Percentiles rank a stretch among this genome's conserved stretches.
Evolutionary conservation across 2,888 invertebrate species (phyloP).

Genomic region (Lithophane leautieri): DNA sequence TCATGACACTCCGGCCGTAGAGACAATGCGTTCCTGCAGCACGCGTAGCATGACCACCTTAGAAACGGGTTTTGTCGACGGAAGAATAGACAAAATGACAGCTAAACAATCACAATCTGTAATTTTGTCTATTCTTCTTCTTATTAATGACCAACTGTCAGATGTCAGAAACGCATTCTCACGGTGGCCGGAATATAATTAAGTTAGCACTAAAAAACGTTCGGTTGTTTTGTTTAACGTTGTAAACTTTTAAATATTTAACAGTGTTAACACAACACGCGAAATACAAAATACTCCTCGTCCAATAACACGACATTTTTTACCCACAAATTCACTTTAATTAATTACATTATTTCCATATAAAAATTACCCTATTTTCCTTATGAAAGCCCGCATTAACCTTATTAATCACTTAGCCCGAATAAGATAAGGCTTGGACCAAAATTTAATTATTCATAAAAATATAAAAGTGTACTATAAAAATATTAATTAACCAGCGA

Average conservation of each 20-base stretch:
- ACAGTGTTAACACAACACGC: neutral
- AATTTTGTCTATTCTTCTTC: no score
- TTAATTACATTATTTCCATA: conserved; percentile 68
- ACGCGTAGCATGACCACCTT: no score
- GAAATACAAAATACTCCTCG: conserved; percentile 54
- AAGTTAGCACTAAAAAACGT: neutral
- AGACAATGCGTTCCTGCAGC: no score
- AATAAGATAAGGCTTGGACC: conserved; percentile 69
- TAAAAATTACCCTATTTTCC: conserved; percentile 71
- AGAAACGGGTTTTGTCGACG: no score
- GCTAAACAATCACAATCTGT: no score
- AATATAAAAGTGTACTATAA: conserved; percentile 74
- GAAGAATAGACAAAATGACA: no score
- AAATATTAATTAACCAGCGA: conserved; percentile 85
- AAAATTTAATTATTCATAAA: conserved; percentile 71
- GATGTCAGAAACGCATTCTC: no score
- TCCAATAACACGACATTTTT: conserved; percentile 41
- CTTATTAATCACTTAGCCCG: conserved; percentile 72
- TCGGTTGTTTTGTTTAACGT: no score
- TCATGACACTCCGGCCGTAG: no score
- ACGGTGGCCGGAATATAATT: no score
- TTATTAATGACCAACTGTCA: no score
- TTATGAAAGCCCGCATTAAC: conserved; percentile 71
- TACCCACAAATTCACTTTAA: conserved; percentile 64
- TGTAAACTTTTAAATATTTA: neutral